Base-by-base conservation (phyloP, 2,797 vertebrate species). In the Glossophaga mutica region DNA sequence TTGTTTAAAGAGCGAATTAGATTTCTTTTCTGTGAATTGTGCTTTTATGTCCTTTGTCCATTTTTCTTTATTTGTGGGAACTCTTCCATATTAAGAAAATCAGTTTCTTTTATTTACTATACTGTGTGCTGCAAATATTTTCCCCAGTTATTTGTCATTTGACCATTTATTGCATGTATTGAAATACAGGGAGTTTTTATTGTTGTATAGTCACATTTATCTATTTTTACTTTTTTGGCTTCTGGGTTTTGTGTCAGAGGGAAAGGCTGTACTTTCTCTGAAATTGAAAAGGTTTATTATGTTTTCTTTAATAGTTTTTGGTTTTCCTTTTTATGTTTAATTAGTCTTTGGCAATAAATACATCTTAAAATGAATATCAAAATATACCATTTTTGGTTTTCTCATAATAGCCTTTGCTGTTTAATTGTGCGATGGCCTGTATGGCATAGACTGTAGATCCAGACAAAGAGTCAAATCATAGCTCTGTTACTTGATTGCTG, bases 241-340 rank as follows among this genome's bases (percentile, higher is more conserved):
- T 73, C 34, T 87, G 26, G 26, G 39, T 62, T 73, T 90, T 83
- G 21, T 77, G 77, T 90, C 22, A 79, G 70, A 78, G 14, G 52
- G 16, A 87, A 96, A 90, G 46, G 12, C 14, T 76, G 7, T 65
- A 3, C 24, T 34, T 81, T 71, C 9, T 71, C 70, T 92, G 85
- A 87, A 86, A 71, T 86, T 67, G 52, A 91, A 37, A 15, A 87
- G 73, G 46, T 62, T 46, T 5, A 5, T 46, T 5, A 5, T 68
- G 7, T 93, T 95, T 70, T 81, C 22, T 95, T 73, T 48, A 88
- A 46, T 89, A 55, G 16, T 67, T 73, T 82, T n/a, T 89, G 18
- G 7, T 65, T 91, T 93, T 84, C 22, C 14, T 82, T 92, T 93
- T 95, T 70, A 57, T 87, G 42, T 52, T 94, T 91, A 90, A 94